Percentiles rank a stretch among this genome's conserved stretches.
phyloP scores from a whole-genome alignment of 2,888 invertebrate species.

The Nasonia oneida region DNA sequence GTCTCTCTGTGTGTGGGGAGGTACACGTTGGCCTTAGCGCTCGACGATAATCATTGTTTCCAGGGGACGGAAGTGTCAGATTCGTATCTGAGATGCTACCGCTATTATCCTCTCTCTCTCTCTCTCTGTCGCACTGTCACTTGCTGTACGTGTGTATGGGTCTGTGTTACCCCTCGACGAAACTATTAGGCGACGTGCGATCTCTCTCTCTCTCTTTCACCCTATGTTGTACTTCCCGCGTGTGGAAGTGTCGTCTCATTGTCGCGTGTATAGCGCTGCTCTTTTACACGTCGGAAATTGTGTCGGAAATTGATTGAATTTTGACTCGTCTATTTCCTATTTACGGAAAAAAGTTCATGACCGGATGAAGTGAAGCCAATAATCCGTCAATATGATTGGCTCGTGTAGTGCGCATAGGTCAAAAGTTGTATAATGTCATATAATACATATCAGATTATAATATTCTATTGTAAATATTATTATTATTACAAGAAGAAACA shows the following conservation, averaged over 20 bases:
- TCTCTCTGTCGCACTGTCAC: too few relatives aligned
- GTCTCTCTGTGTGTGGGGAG: background rate
- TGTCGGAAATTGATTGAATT: background rate
- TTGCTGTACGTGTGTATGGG: slow-evolving; percentile 66
- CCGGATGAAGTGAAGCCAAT: too few relatives aligned
- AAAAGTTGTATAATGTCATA: too few relatives aligned
- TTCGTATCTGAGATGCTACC: slow-evolving; percentile 76
- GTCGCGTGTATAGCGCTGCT: background rate
- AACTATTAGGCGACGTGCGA: background rate
- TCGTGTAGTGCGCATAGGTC: too few relatives aligned
- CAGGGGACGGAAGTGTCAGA: slow-evolving; percentile 76
- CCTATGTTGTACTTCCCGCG: background rate
- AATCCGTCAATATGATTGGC: too few relatives aligned
- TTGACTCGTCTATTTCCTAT: background rate
- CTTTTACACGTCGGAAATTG: background rate
- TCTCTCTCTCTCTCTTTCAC: background rate
- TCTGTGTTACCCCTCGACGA: background rate
- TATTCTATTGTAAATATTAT: too few relatives aligned
- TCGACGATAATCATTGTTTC: slow-evolving; percentile 52
- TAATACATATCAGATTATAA: too few relatives aligned
- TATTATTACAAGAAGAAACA: too few relatives aligned
- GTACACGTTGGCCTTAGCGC: background rate
- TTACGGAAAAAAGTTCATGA: too few relatives aligned
- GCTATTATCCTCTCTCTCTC: slow-evolving; percentile 38
- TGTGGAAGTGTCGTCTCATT: background rate